These are phyloP conservation scores for Agrilus planipennis DNA, from an alignment of 1,140 invertebrate genomes.

Conservation along the genomic window DNA sequence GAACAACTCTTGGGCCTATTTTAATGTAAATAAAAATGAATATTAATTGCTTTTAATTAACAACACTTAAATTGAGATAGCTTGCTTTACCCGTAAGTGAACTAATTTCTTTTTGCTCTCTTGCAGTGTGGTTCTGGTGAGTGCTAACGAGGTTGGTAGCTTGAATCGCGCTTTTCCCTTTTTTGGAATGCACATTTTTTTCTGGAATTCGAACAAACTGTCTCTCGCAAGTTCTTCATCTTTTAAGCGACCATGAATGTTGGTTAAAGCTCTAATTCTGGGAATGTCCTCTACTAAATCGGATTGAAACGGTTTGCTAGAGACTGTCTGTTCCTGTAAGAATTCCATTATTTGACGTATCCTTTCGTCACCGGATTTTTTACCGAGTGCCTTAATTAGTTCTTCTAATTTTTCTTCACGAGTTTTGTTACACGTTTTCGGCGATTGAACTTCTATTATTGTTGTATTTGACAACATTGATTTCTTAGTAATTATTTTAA, in stretches of 20 bases:
- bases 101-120: no score
- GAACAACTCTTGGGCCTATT: background rate
- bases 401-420: background rate
- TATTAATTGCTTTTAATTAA: no score
- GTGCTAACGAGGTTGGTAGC: no score
- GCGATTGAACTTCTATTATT: background rate
- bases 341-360: background rate
- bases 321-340: background rate
- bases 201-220: constrained; percentile 21
- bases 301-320: background rate
- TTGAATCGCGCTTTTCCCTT: no score
- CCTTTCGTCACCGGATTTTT: background rate
- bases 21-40: no score
- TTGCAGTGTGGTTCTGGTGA: no score
- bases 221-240: constrained; percentile 19
- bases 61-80: no score
- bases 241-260: constrained; percentile 16
- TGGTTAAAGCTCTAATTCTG: constrained; percentile 12
- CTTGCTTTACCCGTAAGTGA: no score
- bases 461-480: no score
- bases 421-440: background rate
- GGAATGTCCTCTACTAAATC: constrained; percentile 14
- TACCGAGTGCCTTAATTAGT: background rate
- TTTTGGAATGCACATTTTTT: no score
- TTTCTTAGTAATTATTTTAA: no score